Conservation (phyloP, 1,140 invertebrate genomes). For the Bombus huntii region DNA sequence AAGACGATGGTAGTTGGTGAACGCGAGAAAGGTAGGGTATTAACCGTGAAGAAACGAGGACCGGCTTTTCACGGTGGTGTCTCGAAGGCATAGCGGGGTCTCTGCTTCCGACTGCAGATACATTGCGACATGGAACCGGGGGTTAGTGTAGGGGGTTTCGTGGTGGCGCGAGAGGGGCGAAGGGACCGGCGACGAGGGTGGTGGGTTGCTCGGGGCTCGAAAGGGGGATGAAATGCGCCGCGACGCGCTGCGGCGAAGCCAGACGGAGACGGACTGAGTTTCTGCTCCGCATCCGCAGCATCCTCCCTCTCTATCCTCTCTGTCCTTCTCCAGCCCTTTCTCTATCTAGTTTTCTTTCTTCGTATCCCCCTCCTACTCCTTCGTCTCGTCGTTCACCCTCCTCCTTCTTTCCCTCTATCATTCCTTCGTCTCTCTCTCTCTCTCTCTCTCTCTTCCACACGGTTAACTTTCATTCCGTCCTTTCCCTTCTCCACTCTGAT, state of each 20-base stretch:
- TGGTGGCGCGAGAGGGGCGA: constrained; percentile 58
- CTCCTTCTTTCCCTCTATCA: background rate
- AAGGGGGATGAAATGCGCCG: constrained; percentile 73
- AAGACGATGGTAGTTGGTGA: background rate
- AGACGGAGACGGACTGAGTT: constrained; percentile 60
- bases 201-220: constrained; percentile 56
- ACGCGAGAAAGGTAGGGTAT: background rate
- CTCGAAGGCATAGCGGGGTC: constrained; percentile 50
- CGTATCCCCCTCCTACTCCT: background rate
- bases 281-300: constrained; percentile 76
- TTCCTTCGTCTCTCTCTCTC: background rate
- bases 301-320: constrained; percentile 61
- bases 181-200: constrained; percentile 56
- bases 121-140: constrained; percentile 79
- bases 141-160: constrained; percentile 68
- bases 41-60: constrained; percentile 7
- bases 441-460: background rate
- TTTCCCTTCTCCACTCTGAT: background rate
- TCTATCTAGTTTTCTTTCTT: constrained; percentile 28
- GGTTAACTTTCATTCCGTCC: background rate
- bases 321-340: background rate
- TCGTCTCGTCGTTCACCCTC: background rate
- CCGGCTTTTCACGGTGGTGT: constrained; percentile 42
- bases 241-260: constrained; percentile 75
- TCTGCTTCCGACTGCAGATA: constrained; percentile 78